Conservation (phyloP, 2,888 invertebrate species). For the Linnaemya vulpina region DNA sequence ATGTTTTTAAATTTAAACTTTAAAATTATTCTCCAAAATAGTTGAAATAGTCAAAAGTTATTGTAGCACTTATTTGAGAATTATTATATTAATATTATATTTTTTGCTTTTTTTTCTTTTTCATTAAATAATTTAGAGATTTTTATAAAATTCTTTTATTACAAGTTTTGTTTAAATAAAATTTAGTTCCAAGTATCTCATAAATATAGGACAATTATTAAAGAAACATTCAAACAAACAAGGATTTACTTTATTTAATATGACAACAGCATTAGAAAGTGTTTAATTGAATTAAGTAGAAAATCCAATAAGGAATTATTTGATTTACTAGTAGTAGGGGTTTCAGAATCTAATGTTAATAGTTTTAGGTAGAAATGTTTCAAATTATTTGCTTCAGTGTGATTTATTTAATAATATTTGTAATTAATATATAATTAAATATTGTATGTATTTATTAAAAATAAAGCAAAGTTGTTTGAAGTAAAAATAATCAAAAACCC, state of each 20-base stretch:
- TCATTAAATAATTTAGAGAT: constrained; percentile 31
- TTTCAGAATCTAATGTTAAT: constrained; percentile 63
- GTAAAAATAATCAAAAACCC: background rate
- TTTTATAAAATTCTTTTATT: constrained; percentile 45
- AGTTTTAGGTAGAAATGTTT: constrained; percentile 67
- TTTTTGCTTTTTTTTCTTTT: too few species aligned
- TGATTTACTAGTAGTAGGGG: constrained; percentile 11
- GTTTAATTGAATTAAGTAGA: constrained; percentile 56
- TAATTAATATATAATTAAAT: constrained; percentile 41
- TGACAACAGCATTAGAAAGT: constrained; percentile 20
- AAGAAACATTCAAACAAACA: constrained; percentile 54
- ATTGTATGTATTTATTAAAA: constrained; percentile 30
- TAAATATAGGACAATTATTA: constrained; percentile 75
- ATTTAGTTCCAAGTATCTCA: constrained; percentile 57
- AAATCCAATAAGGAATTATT: constrained; percentile 10
- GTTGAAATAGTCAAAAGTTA: constrained; percentile 11
- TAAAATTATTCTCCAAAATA: constrained; percentile 7
- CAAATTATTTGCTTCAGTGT: constrained; percentile 76
- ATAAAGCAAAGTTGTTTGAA: constrained; percentile 60
- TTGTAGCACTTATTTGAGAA: constrained; percentile 41
- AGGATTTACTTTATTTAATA: constrained; percentile 36
- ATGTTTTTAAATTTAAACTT: background rate
- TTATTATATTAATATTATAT: background rate
- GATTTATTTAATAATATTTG: constrained; percentile 72
- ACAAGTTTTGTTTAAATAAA: constrained; percentile 43